Conservation (phyloP, 2,797 vertebrate genomes). For the Sebastes oblongus region DNA sequence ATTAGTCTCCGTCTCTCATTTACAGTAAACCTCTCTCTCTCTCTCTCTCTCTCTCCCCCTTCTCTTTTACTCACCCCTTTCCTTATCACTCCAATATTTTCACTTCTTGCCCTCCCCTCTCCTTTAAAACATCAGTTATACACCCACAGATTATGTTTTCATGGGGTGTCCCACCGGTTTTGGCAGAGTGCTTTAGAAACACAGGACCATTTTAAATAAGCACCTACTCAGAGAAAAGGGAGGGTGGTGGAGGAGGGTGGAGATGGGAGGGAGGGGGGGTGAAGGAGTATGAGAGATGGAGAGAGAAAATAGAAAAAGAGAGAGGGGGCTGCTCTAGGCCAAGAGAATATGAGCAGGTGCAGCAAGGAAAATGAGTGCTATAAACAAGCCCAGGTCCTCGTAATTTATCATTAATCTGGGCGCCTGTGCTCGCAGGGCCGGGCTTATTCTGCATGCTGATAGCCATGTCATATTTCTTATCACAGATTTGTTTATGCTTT, state of each 20-base stretch:
- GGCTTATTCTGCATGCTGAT: conserved; percentile 86
- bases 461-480: conserved; percentile 87
- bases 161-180: conserved; percentile 75
- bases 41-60: not conserved
- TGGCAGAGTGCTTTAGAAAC: conserved; percentile 73
- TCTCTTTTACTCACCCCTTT: not conserved
- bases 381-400: conserved; percentile 84
- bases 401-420: conserved; percentile 89
- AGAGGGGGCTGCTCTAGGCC: conserved; percentile 80
- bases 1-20: conserved; percentile 33
- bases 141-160: conserved; percentile 73
- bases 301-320: conserved; percentile 71
- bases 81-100: conserved; percentile 48
- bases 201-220: conserved; percentile 78
- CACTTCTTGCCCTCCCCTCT: conserved; percentile 47
- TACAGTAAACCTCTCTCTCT: conserved; percentile 30
- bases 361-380: conserved; percentile 82
- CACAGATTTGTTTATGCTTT: conserved; percentile 86
- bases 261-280: not conserved
- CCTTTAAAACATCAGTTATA: conserved; percentile 77
- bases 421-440: conserved; percentile 77
- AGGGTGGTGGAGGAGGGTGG: not conserved
- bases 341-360: conserved; percentile 86
- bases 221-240: conserved; percentile 70
- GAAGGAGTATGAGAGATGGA: conserved; percentile 70